Evolutionary conservation across 2,888 invertebrate genomes (phyloP), one percentile per base, ranked within the genome.

Genomic region (Halictus quadricinctus): DNA sequence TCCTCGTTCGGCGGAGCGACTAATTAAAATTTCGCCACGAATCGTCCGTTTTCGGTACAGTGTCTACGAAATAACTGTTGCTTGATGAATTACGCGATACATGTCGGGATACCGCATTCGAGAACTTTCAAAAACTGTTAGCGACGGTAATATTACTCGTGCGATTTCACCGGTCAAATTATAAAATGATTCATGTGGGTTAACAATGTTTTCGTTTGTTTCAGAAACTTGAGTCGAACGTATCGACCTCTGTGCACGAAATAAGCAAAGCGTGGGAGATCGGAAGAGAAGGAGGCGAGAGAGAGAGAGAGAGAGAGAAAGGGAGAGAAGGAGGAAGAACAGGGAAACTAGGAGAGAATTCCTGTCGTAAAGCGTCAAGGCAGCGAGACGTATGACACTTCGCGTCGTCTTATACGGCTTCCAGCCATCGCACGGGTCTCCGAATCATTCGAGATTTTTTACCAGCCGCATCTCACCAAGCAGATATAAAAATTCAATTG

Each of bases 401-500:
- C 76, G 48, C 58, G 76, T 69, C 76, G 64, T 79, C 78, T 79
- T 79, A 60, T 41, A 29, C 54, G 41, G 58, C 43, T 46, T 64
- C 73, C 29, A 60, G 21, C 29, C 46, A 70, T 70, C 50, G 72
- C 29, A 46, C 72, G 46, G 60, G 60, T 79, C 73, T 76, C 75
- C 76, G 76, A 72, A 74, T 79, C 76, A 74, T 89, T 90, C 84
- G 90, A 80, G 75, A 85, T 86, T 89, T 85, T 87, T 89, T 88
- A 79, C 77, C 76, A 70, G 66, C 69, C 77, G 84, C 72, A 77
- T 82, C 84, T 84, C 88, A 74, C 86, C 83, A 82, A 87, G 82
- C 85, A 79, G 89, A 90, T 89, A 90, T 91, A 91, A 91, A 91
- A 92, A 92, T 91, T 91, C 92, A 92, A 92, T 92, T 91, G 92